Conservation (phyloP, 2,797 vertebrate genomes). For the Sebastes minor region DNA sequence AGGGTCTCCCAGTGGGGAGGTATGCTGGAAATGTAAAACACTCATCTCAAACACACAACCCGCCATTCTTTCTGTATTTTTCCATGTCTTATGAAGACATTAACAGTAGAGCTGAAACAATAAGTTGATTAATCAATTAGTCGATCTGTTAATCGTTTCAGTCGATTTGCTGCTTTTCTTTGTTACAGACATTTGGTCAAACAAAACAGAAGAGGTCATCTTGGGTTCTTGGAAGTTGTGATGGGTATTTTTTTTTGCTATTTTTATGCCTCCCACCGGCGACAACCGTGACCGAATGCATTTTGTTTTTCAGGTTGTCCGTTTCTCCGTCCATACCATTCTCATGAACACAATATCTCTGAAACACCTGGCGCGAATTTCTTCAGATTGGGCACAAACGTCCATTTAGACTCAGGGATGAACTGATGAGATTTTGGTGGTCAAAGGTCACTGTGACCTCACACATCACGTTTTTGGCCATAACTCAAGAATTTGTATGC, state of each 20-base stretch:
- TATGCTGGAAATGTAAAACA: conserved; percentile 30
- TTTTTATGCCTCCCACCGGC: too few relatives aligned
- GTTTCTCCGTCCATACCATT: not conserved
- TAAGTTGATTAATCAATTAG: not conserved
- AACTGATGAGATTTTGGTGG: not conserved
- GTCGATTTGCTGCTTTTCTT: not conserved
- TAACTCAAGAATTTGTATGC: not conserved
- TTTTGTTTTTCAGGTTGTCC: too few relatives aligned
- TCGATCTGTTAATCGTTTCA: not conserved
- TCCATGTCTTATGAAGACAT: not conserved
- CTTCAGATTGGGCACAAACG: not conserved
- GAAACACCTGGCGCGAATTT: not conserved
- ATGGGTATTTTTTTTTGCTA: not conserved
- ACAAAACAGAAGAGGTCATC: not conserved
- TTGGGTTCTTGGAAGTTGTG: not conserved
- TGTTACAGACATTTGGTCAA: not conserved
- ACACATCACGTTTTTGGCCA: not conserved
- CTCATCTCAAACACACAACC: not conserved
- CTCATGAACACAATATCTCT: too few relatives aligned
- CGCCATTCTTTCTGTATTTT: not conserved
- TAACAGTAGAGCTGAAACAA: not conserved
- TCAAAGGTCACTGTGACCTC: not conserved
- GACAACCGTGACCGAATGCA: too few relatives aligned
- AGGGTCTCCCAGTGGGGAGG: conserved; percentile 14
- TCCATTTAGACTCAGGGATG: not conserved